These are phyloP conservation scores for Gadopsis bispinosus DNA, from an alignment of 2,797 vertebrate genomes.

Conservation along the genomic window DNA sequence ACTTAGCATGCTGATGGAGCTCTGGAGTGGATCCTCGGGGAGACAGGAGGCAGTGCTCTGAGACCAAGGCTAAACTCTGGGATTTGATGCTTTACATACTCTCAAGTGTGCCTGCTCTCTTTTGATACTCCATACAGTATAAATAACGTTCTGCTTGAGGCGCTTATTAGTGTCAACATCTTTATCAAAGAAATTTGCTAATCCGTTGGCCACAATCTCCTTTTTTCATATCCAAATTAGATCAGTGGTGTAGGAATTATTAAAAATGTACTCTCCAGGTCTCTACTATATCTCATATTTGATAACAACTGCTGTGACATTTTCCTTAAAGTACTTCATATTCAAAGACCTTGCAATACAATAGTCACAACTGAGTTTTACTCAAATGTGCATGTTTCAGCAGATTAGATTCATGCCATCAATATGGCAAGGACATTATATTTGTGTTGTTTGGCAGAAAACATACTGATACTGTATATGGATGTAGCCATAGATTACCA, in stretches of 20 bases:
- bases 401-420: neutral
- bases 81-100: conserved; percentile 59
- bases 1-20: conserved; percentile 55
- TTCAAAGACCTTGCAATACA: neutral
- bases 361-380: neutral
- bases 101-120: conserved; percentile 23
- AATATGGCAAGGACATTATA: neutral
- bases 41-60: conserved; percentile 42
- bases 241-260: conserved; percentile 27
- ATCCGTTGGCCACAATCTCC: conserved; percentile 9
- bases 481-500: neutral
- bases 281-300: conserved; percentile 9
- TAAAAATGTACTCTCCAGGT: conserved; percentile 5
- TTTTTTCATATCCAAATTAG: conserved; percentile 30
- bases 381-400: conserved; percentile 3
- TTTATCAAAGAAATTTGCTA: conserved; percentile 11
- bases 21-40: conserved; percentile 38
- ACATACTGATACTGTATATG: neutral
- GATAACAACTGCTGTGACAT: neutral
- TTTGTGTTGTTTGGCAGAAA: conserved; percentile 4
- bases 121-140: conserved; percentile 38
- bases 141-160: conserved; percentile 31
- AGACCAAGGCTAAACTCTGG: conserved; percentile 54
- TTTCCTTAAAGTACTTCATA: neutral
- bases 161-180: conserved; percentile 26